Conservation (phyloP, 1,140 invertebrate genomes). For the Drosophila nebulosa region DNA sequence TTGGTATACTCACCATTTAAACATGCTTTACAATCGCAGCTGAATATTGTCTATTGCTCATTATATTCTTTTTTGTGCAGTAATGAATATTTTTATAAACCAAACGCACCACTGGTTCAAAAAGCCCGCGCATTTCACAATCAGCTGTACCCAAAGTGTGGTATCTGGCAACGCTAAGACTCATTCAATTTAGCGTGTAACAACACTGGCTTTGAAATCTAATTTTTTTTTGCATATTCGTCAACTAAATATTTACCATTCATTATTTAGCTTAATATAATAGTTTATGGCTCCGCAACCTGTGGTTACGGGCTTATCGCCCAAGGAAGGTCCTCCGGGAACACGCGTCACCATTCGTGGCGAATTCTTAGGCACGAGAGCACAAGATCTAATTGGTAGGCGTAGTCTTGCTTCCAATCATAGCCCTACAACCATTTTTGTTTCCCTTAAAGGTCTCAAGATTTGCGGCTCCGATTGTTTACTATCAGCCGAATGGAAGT, state of each 20-base stretch:
- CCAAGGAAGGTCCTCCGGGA: conserved; percentile 98
- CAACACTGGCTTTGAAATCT: no score
- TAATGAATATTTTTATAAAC: no score
- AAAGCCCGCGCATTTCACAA: not conserved
- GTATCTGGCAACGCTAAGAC: no score
- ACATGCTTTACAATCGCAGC: no score
- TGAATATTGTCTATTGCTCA: no score
- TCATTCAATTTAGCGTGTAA: no score
- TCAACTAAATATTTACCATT: no score
- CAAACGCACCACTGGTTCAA: no score
- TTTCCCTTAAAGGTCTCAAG: conserved; percentile 86
- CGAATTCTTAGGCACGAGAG: conserved; percentile 94
- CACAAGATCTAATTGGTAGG: conserved; percentile 92
- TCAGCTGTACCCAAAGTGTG: no score
- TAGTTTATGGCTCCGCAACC: conserved; percentile 87
- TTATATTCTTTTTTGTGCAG: no score
- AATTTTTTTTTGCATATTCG: no score
- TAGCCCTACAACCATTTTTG: not conserved
- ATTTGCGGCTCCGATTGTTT: conserved; percentile 98
- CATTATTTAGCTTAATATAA: conserved; percentile 2
- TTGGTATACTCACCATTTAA: no score
- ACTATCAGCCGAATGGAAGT: conserved; percentile 98
- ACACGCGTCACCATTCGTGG: conserved; percentile 97
- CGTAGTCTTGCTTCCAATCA: conserved; percentile 8
- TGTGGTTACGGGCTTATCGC: conserved; percentile 97